phyloP scores from a whole-genome alignment of 2,888 invertebrate genomes.

The Pseudococcus longispinus region DNA sequence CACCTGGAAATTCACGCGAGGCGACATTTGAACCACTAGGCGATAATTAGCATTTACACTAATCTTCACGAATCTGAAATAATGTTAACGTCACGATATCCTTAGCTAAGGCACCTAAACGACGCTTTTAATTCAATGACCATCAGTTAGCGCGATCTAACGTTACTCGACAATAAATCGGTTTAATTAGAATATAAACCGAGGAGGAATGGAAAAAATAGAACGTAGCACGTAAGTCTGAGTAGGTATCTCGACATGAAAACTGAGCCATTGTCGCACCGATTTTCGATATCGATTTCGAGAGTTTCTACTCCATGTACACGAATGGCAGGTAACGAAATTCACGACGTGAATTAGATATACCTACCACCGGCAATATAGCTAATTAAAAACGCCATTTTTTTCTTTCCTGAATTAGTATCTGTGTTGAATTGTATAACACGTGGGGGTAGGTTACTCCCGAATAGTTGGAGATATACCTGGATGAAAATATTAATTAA shows the following conservation, averaged over 20 bases:
- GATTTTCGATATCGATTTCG: background rate
- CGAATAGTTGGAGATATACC: too few species aligned
- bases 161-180: background rate
- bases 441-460: too few species aligned
- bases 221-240: background rate
- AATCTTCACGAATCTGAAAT: slow-evolving; percentile 29
- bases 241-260: background rate
- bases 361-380: background rate
- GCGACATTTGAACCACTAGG: background rate
- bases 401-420: background rate
- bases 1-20: background rate
- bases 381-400: slow-evolving; percentile 30
- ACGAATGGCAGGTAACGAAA: background rate
- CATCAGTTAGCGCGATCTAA: slow-evolving; percentile 30
- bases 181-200: slow-evolving; percentile 10
- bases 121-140: background rate
- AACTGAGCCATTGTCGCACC: background rate
- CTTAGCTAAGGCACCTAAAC: background rate
- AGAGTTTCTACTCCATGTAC: background rate
- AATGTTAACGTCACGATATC: background rate
- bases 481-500: too few species aligned
- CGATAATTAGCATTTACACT: slow-evolving; percentile 16
- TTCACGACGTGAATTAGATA: background rate
- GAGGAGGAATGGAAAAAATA: background rate
- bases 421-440: background rate